Base-by-base conservation (phyloP, 2,797 vertebrate genomes). In the Oreochromis grahami region DNA sequence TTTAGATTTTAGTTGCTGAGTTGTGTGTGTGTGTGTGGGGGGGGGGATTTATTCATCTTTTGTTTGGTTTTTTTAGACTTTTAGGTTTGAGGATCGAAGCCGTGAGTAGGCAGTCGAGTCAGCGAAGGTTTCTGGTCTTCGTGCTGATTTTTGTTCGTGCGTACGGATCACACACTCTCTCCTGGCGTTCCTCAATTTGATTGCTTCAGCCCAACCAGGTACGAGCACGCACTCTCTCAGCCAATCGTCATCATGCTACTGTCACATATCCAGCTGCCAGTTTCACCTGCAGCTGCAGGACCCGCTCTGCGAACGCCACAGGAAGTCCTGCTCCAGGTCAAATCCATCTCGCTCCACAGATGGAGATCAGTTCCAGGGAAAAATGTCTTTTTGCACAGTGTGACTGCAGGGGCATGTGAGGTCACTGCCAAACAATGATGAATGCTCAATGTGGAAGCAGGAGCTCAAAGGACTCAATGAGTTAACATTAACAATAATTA, bases 1-100 rank as follows among this genome's bases (percentile, higher is more conserved):
- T 55, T 70, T 48, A 53, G 29, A 36, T 58, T 56, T 76, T 56
- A 55, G 15, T 81, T 88, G 36, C 70, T 55, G 74, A 82, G 45
- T 21, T 87, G 79, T 90, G 84, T 80, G 48, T 82, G 70, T 78
- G 76, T 55, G 76, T 48, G 38, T 43, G 36, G 21, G 21, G 85
- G 85, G 58, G 83, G 74, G 50, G 51, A 26, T 53, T 41, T n/a
- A 32, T 65, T 83, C 34, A 48, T 15, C 19, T 38, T 68, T 70
- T 65, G 52, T 76, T 80, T 63, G 6, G 78, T 77, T 78, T 80
- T 78, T 45, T 80, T 26, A 26, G 8, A 77, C 76, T 89, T 89
- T 81, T 14, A 14, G 24, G 29, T 87, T 80, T 63, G 29, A 76
- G 10, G 19, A 36, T 45, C 5, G 45, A 84, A 76, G n/a, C 38